These are phyloP conservation scores for Nycteola revayana DNA, from an alignment of 2,888 invertebrate genomes.

Conservation along the genomic window DNA sequence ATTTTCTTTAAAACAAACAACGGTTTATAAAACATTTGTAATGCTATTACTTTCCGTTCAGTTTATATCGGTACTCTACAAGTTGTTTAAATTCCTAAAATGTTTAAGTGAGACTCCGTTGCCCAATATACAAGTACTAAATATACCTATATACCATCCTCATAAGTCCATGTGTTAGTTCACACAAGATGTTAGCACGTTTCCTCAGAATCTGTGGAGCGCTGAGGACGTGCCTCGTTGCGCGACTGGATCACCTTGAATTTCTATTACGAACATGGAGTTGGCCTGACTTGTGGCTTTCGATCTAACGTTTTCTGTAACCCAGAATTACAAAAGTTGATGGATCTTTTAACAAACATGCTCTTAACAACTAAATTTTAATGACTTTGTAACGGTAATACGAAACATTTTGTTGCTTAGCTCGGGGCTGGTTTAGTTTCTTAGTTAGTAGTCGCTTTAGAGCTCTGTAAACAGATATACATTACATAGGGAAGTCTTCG, in stretches of 20 bases:
- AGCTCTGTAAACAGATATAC: slow-evolving; percentile 7
- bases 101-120: too few relatives aligned
- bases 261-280: slow-evolving; percentile 52
- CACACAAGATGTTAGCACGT: too few relatives aligned
- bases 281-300: slow-evolving; percentile 49
- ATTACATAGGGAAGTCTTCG: slow-evolving; percentile 11
- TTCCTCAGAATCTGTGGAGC: too few relatives aligned
- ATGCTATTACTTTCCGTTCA: too few relatives aligned
- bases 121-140: too few relatives aligned
- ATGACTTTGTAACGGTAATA: slow-evolving; percentile 7
- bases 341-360: slow-evolving; percentile 10
- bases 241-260: slow-evolving; percentile 73
- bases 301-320: slow-evolving; percentile 27
- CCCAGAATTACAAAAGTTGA: slow-evolving; percentile 23
- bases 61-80: too few relatives aligned
- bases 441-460: slow-evolving; percentile 12
- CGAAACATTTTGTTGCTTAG: slow-evolving; percentile 16
- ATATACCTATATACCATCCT: too few relatives aligned
- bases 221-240: slow-evolving; percentile 38
- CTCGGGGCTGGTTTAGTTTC: slow-evolving; percentile 10
- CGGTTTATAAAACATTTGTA: too few relatives aligned
- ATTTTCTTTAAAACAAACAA: too few relatives aligned
- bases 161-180: too few relatives aligned
- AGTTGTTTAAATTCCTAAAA: too few relatives aligned
- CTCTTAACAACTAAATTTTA: slow-evolving; percentile 8